These are phyloP conservation scores for Lacerta viridis DNA, from an alignment of 2,797 vertebrate species.

Conservation along the genomic window DNA sequence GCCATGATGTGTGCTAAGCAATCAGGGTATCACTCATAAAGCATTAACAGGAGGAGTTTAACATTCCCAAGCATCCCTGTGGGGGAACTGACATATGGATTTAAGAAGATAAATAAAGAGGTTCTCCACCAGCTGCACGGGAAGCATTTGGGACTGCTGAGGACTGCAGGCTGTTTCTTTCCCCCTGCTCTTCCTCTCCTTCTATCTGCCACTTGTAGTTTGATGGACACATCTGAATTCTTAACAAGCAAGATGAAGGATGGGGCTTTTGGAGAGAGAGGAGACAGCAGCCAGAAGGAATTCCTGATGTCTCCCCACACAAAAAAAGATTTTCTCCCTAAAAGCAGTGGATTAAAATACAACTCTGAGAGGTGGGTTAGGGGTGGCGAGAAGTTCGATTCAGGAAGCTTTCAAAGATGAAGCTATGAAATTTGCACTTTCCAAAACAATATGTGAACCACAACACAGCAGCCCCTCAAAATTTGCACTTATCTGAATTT, in stretches of 20 bases:
- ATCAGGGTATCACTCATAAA: constrained; percentile 60
- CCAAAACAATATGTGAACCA: too few relatives aligned
- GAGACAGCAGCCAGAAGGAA: constrained; percentile 41
- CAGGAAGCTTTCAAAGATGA: too few relatives aligned
- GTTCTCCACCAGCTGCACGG: constrained; percentile 41
- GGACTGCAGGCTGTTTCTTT: not conserved
- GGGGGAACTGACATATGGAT: constrained; percentile 53
- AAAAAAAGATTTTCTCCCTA: constrained; percentile 22
- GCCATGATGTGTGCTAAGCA: constrained; percentile 61
- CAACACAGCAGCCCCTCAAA: too few relatives aligned
- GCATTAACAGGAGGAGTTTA: constrained; percentile 63
- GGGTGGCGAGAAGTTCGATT: too few relatives aligned
- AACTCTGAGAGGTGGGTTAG: not conserved
- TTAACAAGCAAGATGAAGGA: constrained; percentile 42
- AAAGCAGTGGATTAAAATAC: not conserved
- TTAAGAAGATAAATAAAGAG: constrained; percentile 62
- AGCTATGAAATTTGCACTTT: too few relatives aligned
- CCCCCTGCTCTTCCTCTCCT: constrained; percentile 35
- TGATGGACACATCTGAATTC: constrained; percentile 39
- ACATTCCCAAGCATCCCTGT: constrained; percentile 64
- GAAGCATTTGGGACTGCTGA: constrained; percentile 23
- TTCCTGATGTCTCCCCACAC: constrained; percentile 15
- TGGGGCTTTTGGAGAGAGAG: not conserved
- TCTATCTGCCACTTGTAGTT: constrained; percentile 29
- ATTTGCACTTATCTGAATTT: too few relatives aligned